Evolutionary conservation across 1,140 invertebrate species (phyloP), one percentile per base, ranked within the genome.

Genomic region (Caenorhabditis briggsae): DNA sequence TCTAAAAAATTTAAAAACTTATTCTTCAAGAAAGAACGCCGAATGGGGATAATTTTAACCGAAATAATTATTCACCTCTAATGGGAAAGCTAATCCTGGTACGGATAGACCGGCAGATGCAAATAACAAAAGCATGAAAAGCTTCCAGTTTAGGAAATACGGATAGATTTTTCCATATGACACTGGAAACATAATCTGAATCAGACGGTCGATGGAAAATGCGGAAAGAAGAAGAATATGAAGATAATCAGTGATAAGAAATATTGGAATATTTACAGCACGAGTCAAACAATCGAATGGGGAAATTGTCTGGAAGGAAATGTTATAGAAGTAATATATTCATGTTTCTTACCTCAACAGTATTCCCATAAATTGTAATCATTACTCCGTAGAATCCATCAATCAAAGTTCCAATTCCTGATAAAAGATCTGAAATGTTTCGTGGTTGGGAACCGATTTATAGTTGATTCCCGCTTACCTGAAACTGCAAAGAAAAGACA

Each of bases 321-420:
- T 33, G 7, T 58, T 20, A 25, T 12, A 9, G n/a, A 64, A 14
- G 43, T 12, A 64, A 25, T 1, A n/a, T 3, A 64, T 33, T 0
- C 18, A 5, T n/a, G n/a, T 23, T 2, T 25, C 50, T 78, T 23
- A 78, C 65, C 41, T 86, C 85, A n/a, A 70, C 56, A 70, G 85
- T 53, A 41, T 6, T 82, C 5, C 85, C 85, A 55, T 86, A 86
- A n/a, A 86, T 86, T 25, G 85, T 82, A n/a, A 70, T 53, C 3
- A 82, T 64, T 7, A 86, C 85, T 74, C 84, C 84, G 23, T 85
- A 53, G 23, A 85, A 85, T 3, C 84, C 84, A 50, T 53, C 48
- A 48, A 78, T 56, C 16, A 78, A 70, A 6, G 50, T 64, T 8
- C 61, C 65, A 16, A 74, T 33, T 25, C 84, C 84, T 8, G 65